Base-by-base conservation (phyloP, 2,888 invertebrate species). In the Seira ritae region DNA sequence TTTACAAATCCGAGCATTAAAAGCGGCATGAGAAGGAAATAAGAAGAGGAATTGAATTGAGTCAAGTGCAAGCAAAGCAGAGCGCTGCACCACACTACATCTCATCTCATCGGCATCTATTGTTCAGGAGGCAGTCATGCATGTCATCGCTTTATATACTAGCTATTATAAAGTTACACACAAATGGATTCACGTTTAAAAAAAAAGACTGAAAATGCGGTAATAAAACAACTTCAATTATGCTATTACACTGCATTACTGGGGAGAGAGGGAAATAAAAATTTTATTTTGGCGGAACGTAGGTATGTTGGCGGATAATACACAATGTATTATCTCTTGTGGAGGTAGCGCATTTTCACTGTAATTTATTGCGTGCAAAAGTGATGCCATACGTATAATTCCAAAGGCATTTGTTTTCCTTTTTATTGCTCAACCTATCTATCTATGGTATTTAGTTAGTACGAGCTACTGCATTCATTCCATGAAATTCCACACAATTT, bases 351-450 rank as follows among this genome's bases (percentile, higher is more conserved):
- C 31, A 73, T 78, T 60, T 80, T 80, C 72, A 80, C 67, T 37
- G 72, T 81, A 76, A 81, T 81, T 81, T 81, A 81, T 76, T 76
- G 75, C 65, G 71, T 76, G 81, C 76, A 76, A 76, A 81, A 81
- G 62, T 81, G 81, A 81, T 81, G 71, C 75, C 81, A 55, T 55
- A n/a, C 74, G 81, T 81, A 76, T 76, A 81, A 81, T 81, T 76
- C 70, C 71, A 76, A 71, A 17, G 17, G 75, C 70, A 81, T 81
- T 81, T 71, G 70, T 78, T 74, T 80, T 80, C 17, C 66, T 80
- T 80, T n/a, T 73, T 80, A 80, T 73, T 80, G 67, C 80, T 80
- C 72, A 31, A 31, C 55, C 12, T 73, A 66, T 65, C 78, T n/a
- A n/a, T n/a, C n/a, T n/a, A 31, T 31, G 31, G 31, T 31, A 31